phyloP scores from a whole-genome alignment of 2,888 invertebrate genomes.

The Lithosia quadra region DNA sequence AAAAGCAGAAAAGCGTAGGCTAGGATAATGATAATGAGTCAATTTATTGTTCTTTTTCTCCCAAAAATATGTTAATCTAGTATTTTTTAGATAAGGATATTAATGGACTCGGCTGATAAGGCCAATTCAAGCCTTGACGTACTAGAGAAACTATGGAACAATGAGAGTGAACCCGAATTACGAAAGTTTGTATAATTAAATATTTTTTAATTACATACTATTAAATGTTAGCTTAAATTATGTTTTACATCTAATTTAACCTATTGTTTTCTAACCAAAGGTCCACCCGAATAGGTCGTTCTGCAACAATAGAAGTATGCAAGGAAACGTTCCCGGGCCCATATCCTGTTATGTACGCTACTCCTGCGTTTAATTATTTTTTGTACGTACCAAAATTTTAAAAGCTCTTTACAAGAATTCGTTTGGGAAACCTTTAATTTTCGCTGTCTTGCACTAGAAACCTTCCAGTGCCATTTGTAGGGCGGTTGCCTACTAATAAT shows the following conservation, averaged over 20 bases:
- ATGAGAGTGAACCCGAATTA: conserved; percentile 9
- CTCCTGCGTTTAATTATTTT: conserved; percentile 80
- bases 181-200: conserved; percentile 9
- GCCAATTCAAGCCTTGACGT: conserved; percentile 8
- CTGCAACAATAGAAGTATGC: conserved; percentile 61
- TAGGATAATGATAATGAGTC: no score
- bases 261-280: background rate
- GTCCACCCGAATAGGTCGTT: background rate
- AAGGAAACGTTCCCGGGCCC: conserved; percentile 64
- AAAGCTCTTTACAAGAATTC: background rate
- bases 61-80: no score
- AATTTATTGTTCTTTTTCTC: no score
- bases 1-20: no score
- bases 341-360: conserved; percentile 68
- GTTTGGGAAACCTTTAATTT: no score
- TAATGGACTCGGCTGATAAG: conserved; percentile 24
- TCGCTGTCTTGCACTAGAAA: background rate
- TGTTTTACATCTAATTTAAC: background rate
- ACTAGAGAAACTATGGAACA: background rate
- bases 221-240: background rate
- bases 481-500: no score
- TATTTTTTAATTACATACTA: background rate
- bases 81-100: conserved; percentile 43
- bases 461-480: background rate
- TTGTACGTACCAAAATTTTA: conserved; percentile 64